Evolutionary conservation across 2,797 vertebrate genomes (phyloP).

Genomic region (Gila robusta): DNA sequence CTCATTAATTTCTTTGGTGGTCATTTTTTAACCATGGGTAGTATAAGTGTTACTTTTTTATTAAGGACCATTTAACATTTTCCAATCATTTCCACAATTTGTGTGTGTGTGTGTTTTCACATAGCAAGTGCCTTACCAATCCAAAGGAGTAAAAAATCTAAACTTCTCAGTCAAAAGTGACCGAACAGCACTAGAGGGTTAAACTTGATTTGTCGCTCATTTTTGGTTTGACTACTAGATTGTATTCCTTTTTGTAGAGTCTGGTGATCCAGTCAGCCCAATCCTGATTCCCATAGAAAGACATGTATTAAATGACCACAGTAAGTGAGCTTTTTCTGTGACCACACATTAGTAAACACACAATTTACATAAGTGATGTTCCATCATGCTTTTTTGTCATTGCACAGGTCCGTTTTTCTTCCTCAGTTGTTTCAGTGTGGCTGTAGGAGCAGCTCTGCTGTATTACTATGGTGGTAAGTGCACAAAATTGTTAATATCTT

Average conservation of each 20-base stretch:
- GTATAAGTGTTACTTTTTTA: no score
- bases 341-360: not conserved
- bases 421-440: slow-evolving; percentile 80
- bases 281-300: slow-evolving; percentile 58
- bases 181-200: not conserved
- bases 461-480: slow-evolving; percentile 82
- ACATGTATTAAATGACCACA: slow-evolving; percentile 77
- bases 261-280: slow-evolving; percentile 68
- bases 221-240: slow-evolving; percentile 15
- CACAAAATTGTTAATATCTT: not conserved
- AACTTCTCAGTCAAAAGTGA: no score
- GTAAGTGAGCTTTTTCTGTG: slow-evolving; percentile 64
- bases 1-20: not conserved
- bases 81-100: no score
- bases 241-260: slow-evolving; percentile 63
- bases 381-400: not conserved
- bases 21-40: not conserved
- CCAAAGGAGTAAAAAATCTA: no score
- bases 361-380: not conserved
- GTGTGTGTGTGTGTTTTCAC: no score
- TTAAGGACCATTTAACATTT: no score
- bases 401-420: slow-evolving; percentile 79
- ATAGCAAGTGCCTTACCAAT: no score
- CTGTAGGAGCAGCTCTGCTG: slow-evolving; percentile 76
- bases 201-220: not conserved